Base-by-base conservation (phyloP, 1,140 invertebrate genomes). In the Aricia agestis region DNA sequence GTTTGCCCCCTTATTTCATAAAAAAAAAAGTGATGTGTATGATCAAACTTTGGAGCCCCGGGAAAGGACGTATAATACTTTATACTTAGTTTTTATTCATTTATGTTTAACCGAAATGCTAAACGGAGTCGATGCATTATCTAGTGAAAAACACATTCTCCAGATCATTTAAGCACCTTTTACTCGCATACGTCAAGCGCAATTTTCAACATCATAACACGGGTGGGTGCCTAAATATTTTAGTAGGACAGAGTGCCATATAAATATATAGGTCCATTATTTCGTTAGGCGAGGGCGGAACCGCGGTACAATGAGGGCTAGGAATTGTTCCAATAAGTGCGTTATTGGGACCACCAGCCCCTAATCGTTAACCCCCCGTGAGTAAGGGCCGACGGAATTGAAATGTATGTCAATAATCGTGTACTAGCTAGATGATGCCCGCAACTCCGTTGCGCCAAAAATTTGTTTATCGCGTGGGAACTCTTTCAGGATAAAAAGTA, bases 211-310 rank as follows among this genome's bases (percentile, higher is more conserved):
- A 13, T 13, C 11, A 15, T 52, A 52, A 52, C 45, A 52, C 9
- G 45, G 6, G 45, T 52, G 6, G 42, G 1, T 52, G 13, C 45
- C 45, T 52, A 52, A 11, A 52, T 52, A 52, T 52, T 52, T 52
- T 52, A 52, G 45, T 52, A 15, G 45, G 13, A 11, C 45, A 52
- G 9, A 52, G 45, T 52, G 45, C 10, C 45, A 52, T 52, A 52
- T 10, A 52, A 52, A 52, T 52, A 52, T 52, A 52, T 52, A 52
- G 45, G 45, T 52, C 45, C 45, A 52, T 52, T 52, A 52, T 52
- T 52, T 52, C 45, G 13, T 52, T 52, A 52, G 13, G 45, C 45
- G 45, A 11, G 45, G 45, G 45, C 45, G 45, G 11, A 52, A 52
- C 45, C 45, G 13, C 45, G 45, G 25, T 10, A 15, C 45, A 15